Percentiles rank a stretch among this genome's conserved stretches.
Evolutionary conservation across 2,888 invertebrate species (phyloP).

Genomic region (Stegana nigrithorax): DNA sequence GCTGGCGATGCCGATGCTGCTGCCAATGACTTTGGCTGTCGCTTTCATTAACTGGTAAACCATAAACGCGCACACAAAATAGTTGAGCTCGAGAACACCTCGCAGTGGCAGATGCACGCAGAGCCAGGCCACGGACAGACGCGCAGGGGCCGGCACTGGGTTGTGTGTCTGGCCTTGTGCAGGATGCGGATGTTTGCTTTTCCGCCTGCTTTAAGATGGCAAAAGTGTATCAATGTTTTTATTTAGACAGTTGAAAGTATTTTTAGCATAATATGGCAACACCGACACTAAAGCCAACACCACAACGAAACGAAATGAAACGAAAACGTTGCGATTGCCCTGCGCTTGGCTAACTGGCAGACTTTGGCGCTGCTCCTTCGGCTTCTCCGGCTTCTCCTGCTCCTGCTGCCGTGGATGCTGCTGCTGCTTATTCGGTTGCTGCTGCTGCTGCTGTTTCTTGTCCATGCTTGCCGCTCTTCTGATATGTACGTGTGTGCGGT

Average conservation of each 20-base stretch:
- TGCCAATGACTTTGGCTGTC: background rate
- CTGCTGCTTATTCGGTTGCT: too few relatives aligned
- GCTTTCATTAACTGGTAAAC: conserved; percentile 18
- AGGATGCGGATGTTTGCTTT: conserved; percentile 3
- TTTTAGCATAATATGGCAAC: conserved; percentile 13
- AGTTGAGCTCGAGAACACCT: background rate
- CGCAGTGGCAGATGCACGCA: background rate
- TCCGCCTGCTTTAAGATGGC: background rate
- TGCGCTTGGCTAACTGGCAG: background rate
- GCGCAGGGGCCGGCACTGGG: too few relatives aligned
- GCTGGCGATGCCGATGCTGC: background rate
- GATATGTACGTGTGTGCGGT: background rate
- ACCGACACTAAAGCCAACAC: conserved; percentile 4
- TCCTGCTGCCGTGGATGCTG: too few relatives aligned
- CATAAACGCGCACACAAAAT: conserved; percentile 19
- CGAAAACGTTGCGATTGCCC: background rate
- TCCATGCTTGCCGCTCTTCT: too few relatives aligned
- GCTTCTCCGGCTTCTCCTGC: too few relatives aligned
- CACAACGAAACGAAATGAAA: too few relatives aligned
- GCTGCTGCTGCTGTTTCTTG: background rate
- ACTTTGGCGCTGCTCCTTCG: too few relatives aligned
- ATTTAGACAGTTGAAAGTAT: conserved; percentile 19
- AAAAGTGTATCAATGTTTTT: conserved; percentile 15
- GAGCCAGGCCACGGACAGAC: background rate
- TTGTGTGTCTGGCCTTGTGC: too few relatives aligned